Evolutionary conservation across 2,888 invertebrate species (phyloP).

Genomic region (Liopterus haemorrhoidalis): DNA sequence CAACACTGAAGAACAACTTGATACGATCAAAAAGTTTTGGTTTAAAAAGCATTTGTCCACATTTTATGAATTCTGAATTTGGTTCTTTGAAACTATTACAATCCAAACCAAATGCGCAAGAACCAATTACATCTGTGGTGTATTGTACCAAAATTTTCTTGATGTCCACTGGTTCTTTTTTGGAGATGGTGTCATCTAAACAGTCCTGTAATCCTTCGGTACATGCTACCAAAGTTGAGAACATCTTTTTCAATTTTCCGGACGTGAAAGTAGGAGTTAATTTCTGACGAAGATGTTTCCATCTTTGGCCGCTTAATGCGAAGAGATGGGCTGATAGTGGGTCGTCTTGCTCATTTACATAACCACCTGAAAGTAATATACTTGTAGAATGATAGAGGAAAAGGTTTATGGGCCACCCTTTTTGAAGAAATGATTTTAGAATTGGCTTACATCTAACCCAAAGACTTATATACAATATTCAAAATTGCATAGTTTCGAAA

Average conservation of each 20-base stretch:
- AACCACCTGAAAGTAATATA: too few species aligned
- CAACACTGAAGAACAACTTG: conserved; percentile 12
- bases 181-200: conserved; percentile 34
- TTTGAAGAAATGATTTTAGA: too few species aligned
- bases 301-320: conserved; percentile 49
- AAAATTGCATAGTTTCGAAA: too few species aligned
- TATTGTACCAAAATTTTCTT: conserved; percentile 11
- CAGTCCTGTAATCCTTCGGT: conserved; percentile 47
- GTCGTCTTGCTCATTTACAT: conserved; percentile 52
- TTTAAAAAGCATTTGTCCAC: conserved; percentile 4
- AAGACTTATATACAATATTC: too few species aligned
- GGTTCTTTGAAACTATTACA: conserved; percentile 21
- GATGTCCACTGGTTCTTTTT: conserved; percentile 15
- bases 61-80: conserved; percentile 13
- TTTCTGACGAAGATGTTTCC: conserved; percentile 56
- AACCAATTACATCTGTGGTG: conserved; percentile 18
- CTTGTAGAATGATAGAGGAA: too few species aligned
- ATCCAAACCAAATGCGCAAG: conserved; percentile 20
- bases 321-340: conserved; percentile 54
- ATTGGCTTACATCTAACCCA: too few species aligned
- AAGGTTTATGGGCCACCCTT: too few species aligned
- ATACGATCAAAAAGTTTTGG: conserved; percentile 8
- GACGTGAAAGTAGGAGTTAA: conserved; percentile 59
- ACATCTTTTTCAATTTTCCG: conserved; percentile 58
- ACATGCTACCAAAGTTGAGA: conserved; percentile 50